Conservation (phyloP, 2,797 vertebrate species). For the Avahi laniger region DNA sequence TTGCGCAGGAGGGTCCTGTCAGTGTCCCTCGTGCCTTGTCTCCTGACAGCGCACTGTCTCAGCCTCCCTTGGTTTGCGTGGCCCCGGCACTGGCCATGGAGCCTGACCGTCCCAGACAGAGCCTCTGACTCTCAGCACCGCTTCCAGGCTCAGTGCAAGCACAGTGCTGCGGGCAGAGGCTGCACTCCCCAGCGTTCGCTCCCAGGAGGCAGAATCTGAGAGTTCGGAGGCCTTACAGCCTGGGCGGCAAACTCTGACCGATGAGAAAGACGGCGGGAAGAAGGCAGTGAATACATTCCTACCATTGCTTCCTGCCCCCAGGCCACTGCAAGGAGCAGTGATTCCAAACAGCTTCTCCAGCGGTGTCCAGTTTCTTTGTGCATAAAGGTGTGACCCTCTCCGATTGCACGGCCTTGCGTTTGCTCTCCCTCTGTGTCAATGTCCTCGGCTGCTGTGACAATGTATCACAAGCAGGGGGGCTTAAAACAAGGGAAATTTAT, state of each 20-base stretch:
- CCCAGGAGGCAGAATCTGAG: too few relatives aligned
- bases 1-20: not conserved
- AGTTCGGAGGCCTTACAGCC: not conserved
- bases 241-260: not conserved
- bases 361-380: not conserved
- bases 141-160: not conserved
- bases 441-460: not conserved
- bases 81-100: too few relatives aligned
- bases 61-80: not conserved
- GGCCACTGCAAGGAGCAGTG: not conserved
- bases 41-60: not conserved
- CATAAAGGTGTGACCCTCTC: not conserved
- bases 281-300: not conserved
- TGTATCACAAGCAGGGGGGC: not conserved
- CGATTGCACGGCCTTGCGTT: not conserved
- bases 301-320: not conserved
- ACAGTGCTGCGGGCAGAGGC: rapidly evolving
- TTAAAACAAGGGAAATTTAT: not conserved
- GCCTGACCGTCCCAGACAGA: not conserved
- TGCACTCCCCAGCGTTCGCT: not conserved
- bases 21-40: not conserved
- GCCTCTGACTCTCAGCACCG: not conserved
- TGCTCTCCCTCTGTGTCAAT: not conserved
- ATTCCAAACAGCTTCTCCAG: not conserved
- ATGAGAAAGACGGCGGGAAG: not conserved